Conservation (phyloP, 1,140 invertebrate genomes). For the Aphelenchoides avenae region DNA sequence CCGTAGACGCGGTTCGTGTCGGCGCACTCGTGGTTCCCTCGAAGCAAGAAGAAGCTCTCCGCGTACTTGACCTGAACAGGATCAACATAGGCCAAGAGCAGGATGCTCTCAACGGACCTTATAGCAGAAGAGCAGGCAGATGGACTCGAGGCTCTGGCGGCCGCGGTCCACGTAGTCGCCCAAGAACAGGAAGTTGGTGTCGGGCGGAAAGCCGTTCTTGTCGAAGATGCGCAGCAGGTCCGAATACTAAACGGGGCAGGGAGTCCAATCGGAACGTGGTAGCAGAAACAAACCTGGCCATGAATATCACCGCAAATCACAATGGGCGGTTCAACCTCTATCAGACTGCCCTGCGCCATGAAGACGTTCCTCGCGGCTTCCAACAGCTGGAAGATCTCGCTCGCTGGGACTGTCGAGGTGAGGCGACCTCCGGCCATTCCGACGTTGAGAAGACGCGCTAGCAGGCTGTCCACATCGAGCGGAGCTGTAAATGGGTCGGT, state of each 20-base stretch:
- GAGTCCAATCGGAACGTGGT: slow-evolving; percentile 93
- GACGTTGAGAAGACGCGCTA: slow-evolving; percentile 38
- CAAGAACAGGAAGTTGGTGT: slow-evolving; percentile 87
- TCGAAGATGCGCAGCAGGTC: too few species aligned
- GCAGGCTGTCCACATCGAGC: slow-evolving; percentile 42
- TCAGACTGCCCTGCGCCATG: slow-evolving; percentile 10
- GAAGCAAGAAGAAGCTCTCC: slow-evolving; percentile 80
- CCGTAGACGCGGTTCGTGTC: slow-evolving; percentile 77
- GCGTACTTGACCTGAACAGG: slow-evolving; percentile 78
- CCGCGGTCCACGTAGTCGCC: slow-evolving; percentile 85
- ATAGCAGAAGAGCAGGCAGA: slow-evolving; percentile 76
- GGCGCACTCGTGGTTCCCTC: slow-evolving; percentile 78
- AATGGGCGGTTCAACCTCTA: slow-evolving; percentile 59
- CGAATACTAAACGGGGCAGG: slow-evolving; percentile 80
- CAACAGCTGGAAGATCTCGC: slow-evolving; percentile 59
- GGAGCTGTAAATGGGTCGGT: too few species aligned
- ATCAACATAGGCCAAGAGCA: slow-evolving; percentile 64
- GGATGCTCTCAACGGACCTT: slow-evolving; percentile 67
- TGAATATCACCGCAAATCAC: slow-evolving; percentile 64
- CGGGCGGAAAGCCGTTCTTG: too few species aligned
- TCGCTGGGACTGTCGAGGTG: slow-evolving; percentile 29
- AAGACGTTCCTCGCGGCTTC: slow-evolving; percentile 60
- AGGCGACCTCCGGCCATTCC: slow-evolving; percentile 40
- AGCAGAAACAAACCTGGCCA: slow-evolving; percentile 64
- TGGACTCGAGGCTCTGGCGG: slow-evolving; percentile 70